These are phyloP conservation scores for Saturnia pavonia DNA, from an alignment of 2,888 invertebrate species.

Conservation along the genomic window DNA sequence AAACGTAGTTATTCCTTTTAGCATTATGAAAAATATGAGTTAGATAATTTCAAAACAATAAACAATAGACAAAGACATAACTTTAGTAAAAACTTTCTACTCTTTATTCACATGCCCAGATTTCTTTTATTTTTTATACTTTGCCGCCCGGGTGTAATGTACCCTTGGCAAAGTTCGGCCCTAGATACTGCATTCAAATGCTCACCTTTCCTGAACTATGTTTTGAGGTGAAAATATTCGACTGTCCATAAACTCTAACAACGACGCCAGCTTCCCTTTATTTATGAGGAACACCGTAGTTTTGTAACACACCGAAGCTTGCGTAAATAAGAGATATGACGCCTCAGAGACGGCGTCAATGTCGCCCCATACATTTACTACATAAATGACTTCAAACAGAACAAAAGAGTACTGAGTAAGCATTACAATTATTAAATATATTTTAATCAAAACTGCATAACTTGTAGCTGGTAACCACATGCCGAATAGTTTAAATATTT, in stretches of 20 bases:
- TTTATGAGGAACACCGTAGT: constrained; percentile 56
- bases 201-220: constrained; percentile 54
- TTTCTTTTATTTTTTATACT: too few relatives aligned
- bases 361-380: constrained; percentile 63
- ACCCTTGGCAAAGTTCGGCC: too few relatives aligned
- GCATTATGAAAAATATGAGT: too few relatives aligned
- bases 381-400: constrained; percentile 62
- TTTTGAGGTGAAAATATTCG: constrained; percentile 51
- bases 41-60: too few relatives aligned
- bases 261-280: constrained; percentile 43
- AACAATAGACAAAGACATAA: too few relatives aligned
- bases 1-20: too few relatives aligned
- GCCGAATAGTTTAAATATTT: constrained; percentile 52
- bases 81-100: too few relatives aligned
- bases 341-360: constrained; percentile 64
- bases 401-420: constrained; percentile 59
- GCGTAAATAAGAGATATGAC: constrained; percentile 65
- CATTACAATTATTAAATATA: constrained; percentile 52
- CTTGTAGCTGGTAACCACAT: constrained; percentile 56
- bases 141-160: too few relatives aligned
- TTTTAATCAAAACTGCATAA: constrained; percentile 35
- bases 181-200: constrained; percentile 22
- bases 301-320: constrained; percentile 67
- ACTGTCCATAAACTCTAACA: constrained; percentile 53
- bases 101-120: too few relatives aligned